phyloP scores from a whole-genome alignment of 1,140 invertebrate species.

The Macrobrachium nipponense region DNA sequence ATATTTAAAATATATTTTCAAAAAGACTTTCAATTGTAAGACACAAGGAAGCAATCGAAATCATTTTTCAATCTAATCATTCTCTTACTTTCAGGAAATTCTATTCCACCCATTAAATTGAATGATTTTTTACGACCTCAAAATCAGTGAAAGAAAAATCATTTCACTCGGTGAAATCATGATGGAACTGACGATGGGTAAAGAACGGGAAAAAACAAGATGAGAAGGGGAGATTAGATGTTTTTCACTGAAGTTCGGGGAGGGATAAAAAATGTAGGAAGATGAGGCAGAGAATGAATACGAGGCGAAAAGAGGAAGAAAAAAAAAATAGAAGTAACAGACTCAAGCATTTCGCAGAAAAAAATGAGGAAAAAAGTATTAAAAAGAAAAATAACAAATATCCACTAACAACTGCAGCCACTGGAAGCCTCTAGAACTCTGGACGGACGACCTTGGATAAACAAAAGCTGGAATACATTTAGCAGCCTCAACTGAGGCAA shows the following conservation, averaged over 20 bases:
- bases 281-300: neutral
- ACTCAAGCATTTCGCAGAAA: no score
- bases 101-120: neutral
- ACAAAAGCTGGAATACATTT: no score
- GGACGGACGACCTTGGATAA: no score
- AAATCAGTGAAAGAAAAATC: neutral
- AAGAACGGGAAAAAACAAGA: neutral
- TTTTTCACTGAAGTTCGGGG: neutral
- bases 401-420: no score
- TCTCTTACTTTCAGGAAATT: neutral
- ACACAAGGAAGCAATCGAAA: no score
- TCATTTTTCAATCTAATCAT: neutral
- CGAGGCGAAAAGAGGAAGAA: no score
- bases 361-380: no score
- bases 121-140: neutral
- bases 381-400: no score
- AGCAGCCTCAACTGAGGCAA: neutral
- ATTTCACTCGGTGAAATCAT: neutral
- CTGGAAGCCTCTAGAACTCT: no score
- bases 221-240: neutral
- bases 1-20: no score
- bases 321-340: no score
- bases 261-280: neutral
- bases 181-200: neutral
- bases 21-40: no score